Base-by-base conservation (phyloP, 2,888 invertebrate species). In the Epistrophe grossulariae region DNA sequence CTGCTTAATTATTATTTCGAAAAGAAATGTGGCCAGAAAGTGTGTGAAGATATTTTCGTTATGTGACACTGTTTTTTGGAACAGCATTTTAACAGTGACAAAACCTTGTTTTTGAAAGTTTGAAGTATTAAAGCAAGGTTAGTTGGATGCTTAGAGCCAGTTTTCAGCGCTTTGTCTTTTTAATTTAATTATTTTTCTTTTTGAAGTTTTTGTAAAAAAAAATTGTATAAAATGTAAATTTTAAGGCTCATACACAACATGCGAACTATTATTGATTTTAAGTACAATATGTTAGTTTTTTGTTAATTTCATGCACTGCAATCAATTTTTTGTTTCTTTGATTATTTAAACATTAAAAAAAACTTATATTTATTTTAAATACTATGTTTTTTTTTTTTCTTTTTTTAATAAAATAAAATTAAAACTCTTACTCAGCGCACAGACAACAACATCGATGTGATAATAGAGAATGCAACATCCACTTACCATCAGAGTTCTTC, bases 401-500 rank as follows among this genome's bases (percentile, higher is more conserved):
- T 48, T 31, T 72, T n/a, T n/a, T n/a, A n/a, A 55, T 43, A 38
- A 68, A 59, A 68, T 68, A 57, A 31, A 78, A 71, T 55, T 40
- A 15, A 64, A 82, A 74, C 79, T 83, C 87, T 87, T 87, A 87
- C 87, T 87, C 87, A 87, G 87, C 87, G 83, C 83, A 87, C 72
- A 79, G 88, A 84, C 48, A 85, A 88, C 88, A 88, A 89, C 88
- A 89, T 88, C 88, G 84, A 89, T 89, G 89, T 90, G 90, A 84
- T 50, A 19, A 38, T 59, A 91, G 62, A 77, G 52, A 60, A 89
- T 89, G 89, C 24, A 24, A 84, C 89, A 87, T 90, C 70, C 88
- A 94, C 96, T 95, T 95, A 97, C 97, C 97, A 94, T 97, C 97
- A 90, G 96, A 97, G 94, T 95, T 96, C 94, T 95, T 96, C 94